Evolutionary conservation across 2,113 vertebrate genomes (phyloP).

Genomic region (Pantherophis guttatus): DNA sequence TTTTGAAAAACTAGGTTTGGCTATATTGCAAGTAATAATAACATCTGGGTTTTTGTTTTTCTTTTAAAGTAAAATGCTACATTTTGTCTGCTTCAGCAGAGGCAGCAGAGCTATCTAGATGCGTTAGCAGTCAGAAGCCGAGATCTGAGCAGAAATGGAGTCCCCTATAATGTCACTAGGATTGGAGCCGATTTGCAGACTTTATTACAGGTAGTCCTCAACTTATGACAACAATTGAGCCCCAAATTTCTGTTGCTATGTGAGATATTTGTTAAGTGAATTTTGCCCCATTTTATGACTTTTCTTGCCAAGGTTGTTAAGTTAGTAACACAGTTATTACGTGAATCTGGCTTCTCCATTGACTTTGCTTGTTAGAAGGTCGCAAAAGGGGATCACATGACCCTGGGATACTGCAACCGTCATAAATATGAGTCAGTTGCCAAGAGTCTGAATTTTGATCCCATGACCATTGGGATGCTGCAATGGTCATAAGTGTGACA

Average conservation of each 20-base stretch:
- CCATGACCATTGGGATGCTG: background rate
- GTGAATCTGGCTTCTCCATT: background rate
- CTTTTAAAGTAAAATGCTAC: background rate
- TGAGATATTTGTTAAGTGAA: background rate
- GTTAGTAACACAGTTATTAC: background rate
- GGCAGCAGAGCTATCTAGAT: background rate
- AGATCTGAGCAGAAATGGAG: background rate
- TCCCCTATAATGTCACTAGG: background rate
- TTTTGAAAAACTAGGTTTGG: background rate
- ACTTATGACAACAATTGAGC: background rate
- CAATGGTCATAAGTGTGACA: background rate
- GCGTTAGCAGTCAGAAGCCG: background rate
- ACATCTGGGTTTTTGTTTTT: background rate
- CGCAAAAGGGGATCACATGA: background rate
- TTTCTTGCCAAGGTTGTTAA: background rate
- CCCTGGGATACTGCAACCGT: fast-evolving
- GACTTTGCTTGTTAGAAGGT: background rate
- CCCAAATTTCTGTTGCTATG: background rate
- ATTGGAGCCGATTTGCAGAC: background rate
- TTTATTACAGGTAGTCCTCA: background rate
- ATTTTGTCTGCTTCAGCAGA: background rate
- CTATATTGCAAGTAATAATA: background rate
- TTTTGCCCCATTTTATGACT: background rate
- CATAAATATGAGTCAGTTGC: background rate
- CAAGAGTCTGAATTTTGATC: background rate